Evolutionary conservation across 2,113 vertebrate genomes (phyloP), one percentile per base, ranked within the genome.

Genomic region (Australoheros scitulus): DNA sequence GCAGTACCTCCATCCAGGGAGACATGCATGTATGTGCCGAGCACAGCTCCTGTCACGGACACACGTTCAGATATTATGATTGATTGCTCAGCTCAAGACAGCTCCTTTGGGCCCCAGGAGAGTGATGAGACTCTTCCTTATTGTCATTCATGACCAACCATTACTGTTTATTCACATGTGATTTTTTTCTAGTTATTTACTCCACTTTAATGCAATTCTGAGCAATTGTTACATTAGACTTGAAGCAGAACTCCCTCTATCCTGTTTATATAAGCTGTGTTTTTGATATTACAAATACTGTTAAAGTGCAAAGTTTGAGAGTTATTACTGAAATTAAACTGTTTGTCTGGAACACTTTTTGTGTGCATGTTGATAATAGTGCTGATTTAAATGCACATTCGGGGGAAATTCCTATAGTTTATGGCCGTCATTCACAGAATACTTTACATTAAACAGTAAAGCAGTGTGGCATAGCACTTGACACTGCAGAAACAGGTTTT

Each of bases 1-100:
- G 11, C 91, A 1, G 88, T 4, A 3, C 83, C 97, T 0, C 94
- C 97, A 14, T 88, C 95, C 61, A 96, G 96, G 57, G 97, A 83
- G 57, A 83, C 63, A 3, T 3, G 0, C 3, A 68, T 0, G 3
- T 20, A 18, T 20, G 52, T 20, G 18, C 18, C 52, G 5, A 55
- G 52, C 8, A 1, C 18, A 18, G 1, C 52, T 55, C 52, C 52
- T 9, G 18, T 70, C 43, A 52, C 52, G 65, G 65, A 52, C 0
- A 70, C 65, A 20, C 29, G 10, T 20, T 70, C 65, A 50, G 41
- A 70, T 70, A 50, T 15, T 18, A 7, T 22, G 41, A 50, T 47
- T 50, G 2, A 3, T 29, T 70, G 32, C 9, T 70, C 65, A 70
- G 0, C 65, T 0, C 0, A 29, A 20, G 5, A 50, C 11, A 52